Evolutionary conservation across 2,113 vertebrate species (phyloP).

Genomic region (Numenius arquata): DNA sequence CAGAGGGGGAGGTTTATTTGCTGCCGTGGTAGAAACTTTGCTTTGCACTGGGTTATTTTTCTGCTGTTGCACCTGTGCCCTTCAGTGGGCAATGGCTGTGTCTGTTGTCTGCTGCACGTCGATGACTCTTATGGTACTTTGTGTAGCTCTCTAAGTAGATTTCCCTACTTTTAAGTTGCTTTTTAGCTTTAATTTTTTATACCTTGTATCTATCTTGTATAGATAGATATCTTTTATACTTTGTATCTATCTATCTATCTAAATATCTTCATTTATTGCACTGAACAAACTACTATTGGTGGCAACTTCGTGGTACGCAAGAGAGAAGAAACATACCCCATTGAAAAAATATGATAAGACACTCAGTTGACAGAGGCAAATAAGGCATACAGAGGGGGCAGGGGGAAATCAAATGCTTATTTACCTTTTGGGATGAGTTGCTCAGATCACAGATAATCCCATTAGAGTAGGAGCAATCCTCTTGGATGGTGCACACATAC

Average conservation of each 20-base stretch:
- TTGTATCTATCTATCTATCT: not conserved
- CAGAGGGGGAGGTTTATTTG: not conserved
- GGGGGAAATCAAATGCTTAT: not conserved
- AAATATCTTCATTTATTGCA: not conserved
- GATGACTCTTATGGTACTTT: not conserved
- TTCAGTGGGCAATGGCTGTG: not conserved
- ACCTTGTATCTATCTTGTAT: not conserved
- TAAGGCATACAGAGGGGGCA: not conserved
- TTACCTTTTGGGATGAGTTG: slow-evolving; percentile 24
- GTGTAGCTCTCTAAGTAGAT: not conserved
- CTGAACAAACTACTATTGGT: not conserved
- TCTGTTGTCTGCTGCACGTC: not conserved
- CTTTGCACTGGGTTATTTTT: not conserved
- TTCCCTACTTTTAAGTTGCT: not conserved
- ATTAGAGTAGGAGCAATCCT: not conserved
- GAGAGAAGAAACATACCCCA: not conserved
- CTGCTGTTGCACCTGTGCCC: not conserved
- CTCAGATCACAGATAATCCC: not conserved
- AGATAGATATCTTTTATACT: not conserved
- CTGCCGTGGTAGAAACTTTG: not conserved
- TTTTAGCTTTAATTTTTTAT: not conserved
- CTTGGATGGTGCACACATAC: not conserved
- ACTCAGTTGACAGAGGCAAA: not conserved
- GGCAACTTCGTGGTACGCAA: not conserved
- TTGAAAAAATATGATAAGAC: not conserved